phyloP scores from a whole-genome alignment of 2,113 vertebrate genomes.

The Corapipo altera region DNA sequence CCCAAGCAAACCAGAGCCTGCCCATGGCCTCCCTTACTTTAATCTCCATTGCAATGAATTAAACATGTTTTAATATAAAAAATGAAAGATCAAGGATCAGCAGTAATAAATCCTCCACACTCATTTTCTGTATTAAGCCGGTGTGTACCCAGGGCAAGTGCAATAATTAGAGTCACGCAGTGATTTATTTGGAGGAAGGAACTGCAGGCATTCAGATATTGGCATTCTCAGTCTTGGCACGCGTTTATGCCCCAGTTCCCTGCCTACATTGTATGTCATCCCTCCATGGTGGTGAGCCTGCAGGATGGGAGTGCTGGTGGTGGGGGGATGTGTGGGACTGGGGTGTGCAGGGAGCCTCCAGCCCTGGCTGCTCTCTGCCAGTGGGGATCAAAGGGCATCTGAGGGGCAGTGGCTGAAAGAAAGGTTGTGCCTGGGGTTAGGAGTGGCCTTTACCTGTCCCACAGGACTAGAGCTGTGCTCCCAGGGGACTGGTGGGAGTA shows the following conservation, averaged over 20 bases:
- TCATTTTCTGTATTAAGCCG: slow-evolving; percentile 50
- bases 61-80: slow-evolving; percentile 64
- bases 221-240: not conserved
- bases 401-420: fast-evolving
- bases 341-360: not conserved
- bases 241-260: fast-evolving
- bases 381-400: not conserved
- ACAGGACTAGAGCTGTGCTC: not conserved
- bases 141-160: slow-evolving; percentile 43
- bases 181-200: slow-evolving; percentile 39
- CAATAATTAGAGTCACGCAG: slow-evolving; percentile 27
- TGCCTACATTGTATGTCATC: not conserved
- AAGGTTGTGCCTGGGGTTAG: not conserved
- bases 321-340: fast-evolving
- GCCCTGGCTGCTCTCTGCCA: fast-evolving
- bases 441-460: not conserved
- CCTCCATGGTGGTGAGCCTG: fast-evolving
- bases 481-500: not conserved
- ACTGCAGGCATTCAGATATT: not conserved
- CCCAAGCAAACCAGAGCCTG: not conserved
- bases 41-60: slow-evolving; percentile 63
- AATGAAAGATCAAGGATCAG: slow-evolving; percentile 31
- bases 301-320: not conserved
- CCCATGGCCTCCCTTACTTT: slow-evolving; percentile 34
- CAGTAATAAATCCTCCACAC: slow-evolving; percentile 44